These are phyloP conservation scores for Nyctalus aviator DNA, from an alignment of 2,797 vertebrate genomes.

Conservation along the genomic window DNA sequence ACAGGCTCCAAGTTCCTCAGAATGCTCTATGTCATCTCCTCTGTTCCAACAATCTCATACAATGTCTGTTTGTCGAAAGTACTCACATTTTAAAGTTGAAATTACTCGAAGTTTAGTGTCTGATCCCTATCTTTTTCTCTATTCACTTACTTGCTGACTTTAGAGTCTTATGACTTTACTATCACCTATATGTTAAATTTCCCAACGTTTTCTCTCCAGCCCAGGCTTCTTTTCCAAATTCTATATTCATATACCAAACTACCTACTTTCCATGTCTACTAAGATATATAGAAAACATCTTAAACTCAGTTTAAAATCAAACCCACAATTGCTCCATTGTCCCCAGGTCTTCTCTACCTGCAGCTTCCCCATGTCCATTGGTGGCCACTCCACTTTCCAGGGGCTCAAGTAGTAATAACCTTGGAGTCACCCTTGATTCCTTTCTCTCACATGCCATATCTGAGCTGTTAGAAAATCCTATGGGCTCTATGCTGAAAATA, in stretches of 20 bases:
- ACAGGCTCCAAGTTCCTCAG: background rate
- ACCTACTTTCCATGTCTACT: background rate
- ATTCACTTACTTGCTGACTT: background rate
- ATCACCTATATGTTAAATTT: background rate
- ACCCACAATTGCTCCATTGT: background rate
- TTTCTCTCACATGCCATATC: background rate
- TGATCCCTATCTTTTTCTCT: background rate
- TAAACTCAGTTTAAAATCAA: background rate
- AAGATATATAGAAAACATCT: background rate
- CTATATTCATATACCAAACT: background rate
- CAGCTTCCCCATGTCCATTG: background rate
- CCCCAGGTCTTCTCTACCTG: background rate
- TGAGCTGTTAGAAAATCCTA: background rate
- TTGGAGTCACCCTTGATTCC: background rate
- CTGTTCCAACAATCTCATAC: background rate
- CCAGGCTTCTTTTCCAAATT: constrained; percentile 27
- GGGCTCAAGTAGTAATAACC: background rate
- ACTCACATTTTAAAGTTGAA: background rate
- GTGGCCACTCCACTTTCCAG: background rate
- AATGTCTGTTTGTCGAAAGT: background rate
- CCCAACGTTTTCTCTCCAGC: background rate
- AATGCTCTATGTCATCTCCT: background rate
- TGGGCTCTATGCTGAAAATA: background rate
- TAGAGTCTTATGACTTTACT: background rate
- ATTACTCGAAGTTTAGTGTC: background rate